Percentiles rank a stretch among this genome's conserved stretches.
phyloP scores from a whole-genome alignment of 1,140 invertebrate genomes.

The Aporrectodea caliginosa region DNA sequence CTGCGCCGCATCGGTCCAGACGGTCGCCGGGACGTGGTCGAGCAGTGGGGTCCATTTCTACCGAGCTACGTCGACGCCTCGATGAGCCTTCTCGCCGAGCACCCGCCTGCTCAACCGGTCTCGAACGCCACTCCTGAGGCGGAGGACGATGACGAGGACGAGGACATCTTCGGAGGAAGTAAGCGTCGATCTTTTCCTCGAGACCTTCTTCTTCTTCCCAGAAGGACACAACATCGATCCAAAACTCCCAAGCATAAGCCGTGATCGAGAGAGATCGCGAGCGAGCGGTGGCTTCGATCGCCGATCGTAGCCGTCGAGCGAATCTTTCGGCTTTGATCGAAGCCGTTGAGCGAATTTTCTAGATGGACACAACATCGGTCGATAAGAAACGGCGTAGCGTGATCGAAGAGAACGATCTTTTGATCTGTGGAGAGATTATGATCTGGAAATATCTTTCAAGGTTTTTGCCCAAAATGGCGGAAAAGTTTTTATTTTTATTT shows the following conservation, averaged over 20 bases:
- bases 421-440: background rate
- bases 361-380: too few species aligned
- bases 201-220: background rate
- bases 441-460: background rate
- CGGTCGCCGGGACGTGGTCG: constrained; percentile 84
- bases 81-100: constrained; percentile 55
- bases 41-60: constrained; percentile 90
- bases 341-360: too few species aligned
- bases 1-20: constrained; percentile 83
- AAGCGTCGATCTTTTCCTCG: constrained; percentile 4
- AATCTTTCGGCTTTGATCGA: too few species aligned
- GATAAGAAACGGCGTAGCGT: too few species aligned
- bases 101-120: constrained; percentile 40
- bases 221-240: background rate
- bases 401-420: too few species aligned
- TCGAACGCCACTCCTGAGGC: constrained; percentile 65
- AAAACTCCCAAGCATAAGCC: background rate
- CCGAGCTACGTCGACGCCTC: constrained; percentile 73
- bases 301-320: too few species aligned
- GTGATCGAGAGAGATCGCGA: background rate
- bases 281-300: too few species aligned
- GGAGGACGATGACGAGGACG: constrained; percentile 71
- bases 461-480: too few species aligned
- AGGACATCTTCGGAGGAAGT: constrained; percentile 36
- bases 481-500: too few species aligned